Conservation (phyloP, 1,140 invertebrate species). For the Neodiprion lecontei region DNA sequence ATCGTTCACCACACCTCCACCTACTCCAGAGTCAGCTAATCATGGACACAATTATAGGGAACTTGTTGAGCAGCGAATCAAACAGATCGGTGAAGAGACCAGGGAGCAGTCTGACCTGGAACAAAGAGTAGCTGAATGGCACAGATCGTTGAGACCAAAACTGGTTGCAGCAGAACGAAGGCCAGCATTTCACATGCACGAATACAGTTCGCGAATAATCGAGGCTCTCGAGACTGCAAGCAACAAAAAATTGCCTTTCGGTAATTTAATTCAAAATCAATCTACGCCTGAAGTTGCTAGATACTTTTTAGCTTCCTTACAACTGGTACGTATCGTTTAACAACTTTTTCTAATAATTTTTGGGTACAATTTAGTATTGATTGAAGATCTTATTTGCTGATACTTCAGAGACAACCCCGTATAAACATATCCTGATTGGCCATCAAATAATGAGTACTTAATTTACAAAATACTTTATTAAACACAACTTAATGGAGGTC, state of each 20-base stretch:
- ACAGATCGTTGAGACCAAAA: slow-evolving; percentile 45
- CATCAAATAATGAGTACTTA: no score
- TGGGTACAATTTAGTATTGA: no score
- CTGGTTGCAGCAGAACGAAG: slow-evolving; percentile 41
- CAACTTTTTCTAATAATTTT: no score
- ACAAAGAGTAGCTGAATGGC: slow-evolving; percentile 46
- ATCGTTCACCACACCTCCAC: slow-evolving; percentile 27
- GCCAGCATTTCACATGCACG: slow-evolving; percentile 43
- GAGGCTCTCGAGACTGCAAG: slow-evolving; percentile 29
- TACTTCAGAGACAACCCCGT: no score
- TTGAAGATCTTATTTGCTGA: no score
- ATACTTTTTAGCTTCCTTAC: slow-evolving; percentile 50
- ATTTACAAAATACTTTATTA: no score
- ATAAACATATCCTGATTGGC: no score
- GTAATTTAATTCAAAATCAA: slow-evolving; percentile 36
- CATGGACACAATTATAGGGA: slow-evolving; percentile 31
- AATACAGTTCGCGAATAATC: slow-evolving; percentile 44
- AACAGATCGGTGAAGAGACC: slow-evolving; percentile 37
- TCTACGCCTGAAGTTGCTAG: slow-evolving; percentile 45
- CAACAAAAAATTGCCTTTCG: slow-evolving; percentile 36
- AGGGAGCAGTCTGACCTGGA: slow-evolving; percentile 38
- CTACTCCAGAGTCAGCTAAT: slow-evolving; percentile 28
- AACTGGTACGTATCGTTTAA: slow-evolving; percentile 41
- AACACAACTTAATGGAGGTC: no score
- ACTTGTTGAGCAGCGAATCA: slow-evolving; percentile 37